Evolutionary conservation across 2,888 invertebrate genomes (phyloP).

Genomic region (Eucera pruinosa): DNA sequence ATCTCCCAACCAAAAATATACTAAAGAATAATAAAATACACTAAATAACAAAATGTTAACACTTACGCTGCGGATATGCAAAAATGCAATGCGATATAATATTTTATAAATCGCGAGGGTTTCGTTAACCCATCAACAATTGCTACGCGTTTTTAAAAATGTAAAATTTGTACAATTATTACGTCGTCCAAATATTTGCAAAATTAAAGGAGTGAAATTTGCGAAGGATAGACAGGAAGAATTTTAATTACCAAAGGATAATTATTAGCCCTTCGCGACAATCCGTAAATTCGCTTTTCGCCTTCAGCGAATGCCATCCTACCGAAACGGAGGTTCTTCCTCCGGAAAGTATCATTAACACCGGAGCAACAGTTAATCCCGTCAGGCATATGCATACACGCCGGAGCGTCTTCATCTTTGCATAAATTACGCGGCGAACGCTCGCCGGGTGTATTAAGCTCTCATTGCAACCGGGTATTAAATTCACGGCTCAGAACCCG

Average conservation of each 20-base stretch:
- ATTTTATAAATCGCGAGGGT: no score
- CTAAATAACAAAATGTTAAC: no score
- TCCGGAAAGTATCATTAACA: conserved; percentile 38
- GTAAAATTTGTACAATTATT: no score
- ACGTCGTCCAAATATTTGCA: no score
- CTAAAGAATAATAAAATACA: no score
- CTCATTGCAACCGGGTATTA: conserved; percentile 49
- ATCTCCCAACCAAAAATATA: no score
- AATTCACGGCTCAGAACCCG: conserved; percentile 26
- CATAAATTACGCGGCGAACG: conserved; percentile 44
- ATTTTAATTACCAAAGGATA: background rate
- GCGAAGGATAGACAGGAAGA: no score
- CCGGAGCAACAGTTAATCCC: conserved; percentile 41
- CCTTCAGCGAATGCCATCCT: background rate
- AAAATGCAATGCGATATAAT: no score
- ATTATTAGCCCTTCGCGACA: background rate
- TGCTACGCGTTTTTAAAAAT: no score
- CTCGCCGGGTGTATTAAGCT: conserved; percentile 46
- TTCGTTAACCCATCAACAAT: no score
- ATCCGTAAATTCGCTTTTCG: background rate
- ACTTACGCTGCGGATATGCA: no score
- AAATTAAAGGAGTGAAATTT: background rate
- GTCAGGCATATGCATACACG: conserved; percentile 32
- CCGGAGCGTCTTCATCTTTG: conserved; percentile 50
- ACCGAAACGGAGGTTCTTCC: background rate